Percentiles rank a stretch among this genome's conserved stretches.
phyloP scores from a whole-genome alignment of 1,140 invertebrate species.

The Penaeus chinensis region DNA sequence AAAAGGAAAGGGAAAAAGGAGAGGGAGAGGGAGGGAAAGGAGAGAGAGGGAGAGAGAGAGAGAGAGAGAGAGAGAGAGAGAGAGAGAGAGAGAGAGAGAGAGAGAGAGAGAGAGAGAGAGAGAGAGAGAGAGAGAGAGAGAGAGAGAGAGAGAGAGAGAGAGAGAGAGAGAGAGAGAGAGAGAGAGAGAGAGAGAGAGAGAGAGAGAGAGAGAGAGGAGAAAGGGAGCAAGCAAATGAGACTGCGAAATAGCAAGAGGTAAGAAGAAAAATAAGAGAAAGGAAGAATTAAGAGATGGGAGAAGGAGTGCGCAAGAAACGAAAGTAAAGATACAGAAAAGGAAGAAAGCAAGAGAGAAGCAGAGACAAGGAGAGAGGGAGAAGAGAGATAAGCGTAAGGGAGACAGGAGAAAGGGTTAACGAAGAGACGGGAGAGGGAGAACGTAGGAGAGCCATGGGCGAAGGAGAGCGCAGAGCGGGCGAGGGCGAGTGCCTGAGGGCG shows the following conservation, averaged over 20 bases:
- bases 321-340: no score
- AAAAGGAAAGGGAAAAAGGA: not conserved
- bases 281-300: not conserved
- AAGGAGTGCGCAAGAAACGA: not conserved
- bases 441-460: no score
- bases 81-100: constrained; percentile 5
- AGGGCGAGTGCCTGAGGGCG: no score
- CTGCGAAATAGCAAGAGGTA: not conserved
- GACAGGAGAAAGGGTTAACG: no score
- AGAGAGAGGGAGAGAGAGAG: not conserved
- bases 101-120: not conserved
- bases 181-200: not conserved
- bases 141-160: not conserved
- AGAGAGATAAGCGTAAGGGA: no score
- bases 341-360: no score
- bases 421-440: no score
- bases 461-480: no score
- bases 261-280: not conserved
- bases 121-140: not conserved
- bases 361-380: no score
- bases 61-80: not conserved
- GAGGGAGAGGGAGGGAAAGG: no score
- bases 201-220: not conserved
- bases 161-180: not conserved
- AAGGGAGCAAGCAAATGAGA: not conserved